phyloP scores from a whole-genome alignment of 2,113 vertebrate genomes.

The Asarcornis scutulata region DNA sequence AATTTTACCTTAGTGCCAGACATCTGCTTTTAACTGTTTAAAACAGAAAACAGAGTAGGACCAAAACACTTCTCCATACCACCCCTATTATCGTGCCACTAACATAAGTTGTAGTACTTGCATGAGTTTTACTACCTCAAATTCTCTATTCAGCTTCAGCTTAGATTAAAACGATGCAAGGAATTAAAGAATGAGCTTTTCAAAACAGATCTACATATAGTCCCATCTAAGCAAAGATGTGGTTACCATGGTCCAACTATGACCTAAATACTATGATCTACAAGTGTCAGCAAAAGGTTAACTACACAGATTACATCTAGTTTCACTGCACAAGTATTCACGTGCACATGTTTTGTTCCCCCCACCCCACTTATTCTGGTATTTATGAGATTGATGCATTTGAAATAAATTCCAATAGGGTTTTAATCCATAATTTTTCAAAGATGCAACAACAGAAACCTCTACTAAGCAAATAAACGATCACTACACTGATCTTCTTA shows the following conservation, averaged over 20 bases:
- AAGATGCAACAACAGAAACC: neutral
- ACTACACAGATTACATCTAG: neutral
- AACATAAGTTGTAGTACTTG: neutral
- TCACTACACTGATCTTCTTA: neutral
- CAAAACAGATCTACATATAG: neutral
- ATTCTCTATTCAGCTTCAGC: neutral
- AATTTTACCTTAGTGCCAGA: neutral
- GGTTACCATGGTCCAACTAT: neutral
- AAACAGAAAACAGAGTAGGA: neutral
- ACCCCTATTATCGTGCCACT: neutral
- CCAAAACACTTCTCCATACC: neutral
- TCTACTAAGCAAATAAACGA: neutral
- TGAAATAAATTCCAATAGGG: neutral
- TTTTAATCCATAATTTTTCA: neutral
- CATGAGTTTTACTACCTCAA: neutral
- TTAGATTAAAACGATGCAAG: neutral
- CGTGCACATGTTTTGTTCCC: neutral
- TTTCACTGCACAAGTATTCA: neutral
- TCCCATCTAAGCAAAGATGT: neutral
- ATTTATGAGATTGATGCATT: neutral
- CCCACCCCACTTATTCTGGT: neutral
- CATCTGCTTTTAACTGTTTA: neutral
- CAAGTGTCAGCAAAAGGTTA: neutral
- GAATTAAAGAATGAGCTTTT: neutral
- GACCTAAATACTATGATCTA: neutral